Conservation (phyloP, 2,797 vertebrate genomes). For the Catostomus latipinnis region DNA sequence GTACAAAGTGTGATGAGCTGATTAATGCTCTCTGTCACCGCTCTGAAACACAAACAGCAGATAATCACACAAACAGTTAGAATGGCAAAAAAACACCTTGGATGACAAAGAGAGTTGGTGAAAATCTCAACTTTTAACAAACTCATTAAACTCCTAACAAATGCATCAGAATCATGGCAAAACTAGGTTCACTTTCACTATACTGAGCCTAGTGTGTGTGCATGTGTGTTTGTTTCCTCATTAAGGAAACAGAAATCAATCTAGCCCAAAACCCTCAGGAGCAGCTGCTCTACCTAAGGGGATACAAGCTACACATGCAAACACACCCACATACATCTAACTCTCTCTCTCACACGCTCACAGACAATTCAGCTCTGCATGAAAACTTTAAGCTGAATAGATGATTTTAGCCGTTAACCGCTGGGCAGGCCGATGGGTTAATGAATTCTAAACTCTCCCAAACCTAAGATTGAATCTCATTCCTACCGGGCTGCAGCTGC, state of each 20-base stretch:
- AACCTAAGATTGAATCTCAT: background rate
- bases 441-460: conserved; percentile 22
- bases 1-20: conserved; percentile 97
- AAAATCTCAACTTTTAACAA: background rate
- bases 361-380: background rate
- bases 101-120: background rate
- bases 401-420: background rate
- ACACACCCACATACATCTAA: background rate
- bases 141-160: background rate
- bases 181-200: conserved; percentile 69
- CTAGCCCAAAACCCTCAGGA: conserved; percentile 73
- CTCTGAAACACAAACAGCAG: conserved; percentile 78
- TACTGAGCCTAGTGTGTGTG: conserved; percentile 68
- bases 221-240: conserved; percentile 70
- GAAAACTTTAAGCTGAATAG: background rate
- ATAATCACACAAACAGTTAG: background rate
- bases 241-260: conserved; percentile 79
- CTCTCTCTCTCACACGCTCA: background rate
- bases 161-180: conserved; percentile 16
- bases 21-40: conserved; percentile 98
- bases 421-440: background rate
- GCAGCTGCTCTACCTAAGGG: conserved; percentile 60
- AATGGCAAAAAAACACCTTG: conserved; percentile 29
- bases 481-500: conserved; percentile 95
- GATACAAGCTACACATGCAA: conserved; percentile 37